phyloP scores from a whole-genome alignment of 2,113 vertebrate genomes.

The Ptilonorhynchus violaceus region DNA sequence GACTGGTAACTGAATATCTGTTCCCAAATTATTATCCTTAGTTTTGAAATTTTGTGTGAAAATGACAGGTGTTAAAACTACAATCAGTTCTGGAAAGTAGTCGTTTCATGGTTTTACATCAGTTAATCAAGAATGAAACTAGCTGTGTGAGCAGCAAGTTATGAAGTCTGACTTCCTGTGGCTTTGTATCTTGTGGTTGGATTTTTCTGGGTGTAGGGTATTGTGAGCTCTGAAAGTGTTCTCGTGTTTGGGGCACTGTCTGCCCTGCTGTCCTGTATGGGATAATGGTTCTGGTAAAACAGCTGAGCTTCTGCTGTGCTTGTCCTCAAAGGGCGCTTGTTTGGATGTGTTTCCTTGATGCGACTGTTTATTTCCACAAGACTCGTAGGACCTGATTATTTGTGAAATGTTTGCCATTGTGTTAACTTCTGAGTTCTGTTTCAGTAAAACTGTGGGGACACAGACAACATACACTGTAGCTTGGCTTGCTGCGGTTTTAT shows the following conservation, averaged over 20 bases:
- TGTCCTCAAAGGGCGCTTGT: background rate
- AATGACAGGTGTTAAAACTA: background rate
- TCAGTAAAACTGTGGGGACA: background rate
- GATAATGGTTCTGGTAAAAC: background rate
- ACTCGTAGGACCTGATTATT: background rate
- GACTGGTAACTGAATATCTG: background rate
- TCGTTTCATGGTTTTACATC: background rate
- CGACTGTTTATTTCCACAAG: background rate
- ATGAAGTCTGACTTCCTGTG: conserved; percentile 22
- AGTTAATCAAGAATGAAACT: conserved; percentile 4
- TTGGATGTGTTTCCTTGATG: background rate
- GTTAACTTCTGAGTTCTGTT: background rate
- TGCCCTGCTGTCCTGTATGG: background rate
- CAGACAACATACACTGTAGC: rapidly evolving
- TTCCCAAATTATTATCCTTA: background rate
- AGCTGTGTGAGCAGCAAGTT: background rate
- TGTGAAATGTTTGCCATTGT: background rate
- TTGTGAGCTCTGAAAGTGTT: background rate
- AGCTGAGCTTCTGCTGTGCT: background rate
- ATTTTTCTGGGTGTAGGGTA: background rate
- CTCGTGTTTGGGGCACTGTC: background rate
- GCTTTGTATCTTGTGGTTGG: conserved; percentile 22
- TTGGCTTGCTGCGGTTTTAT: background rate
- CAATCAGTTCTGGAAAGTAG: background rate
- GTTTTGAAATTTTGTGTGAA: background rate